These are phyloP conservation scores for Lasioglossum pauxillum DNA, from an alignment of 2,888 invertebrate species.

Conservation along the genomic window DNA sequence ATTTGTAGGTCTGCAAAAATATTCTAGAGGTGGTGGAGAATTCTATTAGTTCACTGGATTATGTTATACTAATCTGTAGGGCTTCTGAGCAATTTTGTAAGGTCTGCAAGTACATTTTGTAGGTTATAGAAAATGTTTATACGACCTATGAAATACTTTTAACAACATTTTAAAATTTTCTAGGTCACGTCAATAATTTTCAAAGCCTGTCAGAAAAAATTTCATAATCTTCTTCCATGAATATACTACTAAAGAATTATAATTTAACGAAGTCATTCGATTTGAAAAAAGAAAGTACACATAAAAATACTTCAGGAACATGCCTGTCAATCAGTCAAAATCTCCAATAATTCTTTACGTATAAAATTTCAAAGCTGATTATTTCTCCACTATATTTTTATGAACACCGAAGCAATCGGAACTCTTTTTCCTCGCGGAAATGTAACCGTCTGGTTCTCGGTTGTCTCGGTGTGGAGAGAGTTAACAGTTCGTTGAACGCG, in stretches of 20 bases:
- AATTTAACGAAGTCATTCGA: background rate
- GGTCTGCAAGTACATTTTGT: no score
- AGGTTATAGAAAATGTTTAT: no score
- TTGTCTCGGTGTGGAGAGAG: background rate
- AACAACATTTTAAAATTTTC: background rate
- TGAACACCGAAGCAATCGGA: background rate
- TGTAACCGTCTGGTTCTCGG: background rate
- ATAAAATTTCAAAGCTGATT: no score
- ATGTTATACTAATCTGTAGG: no score
- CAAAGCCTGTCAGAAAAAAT: background rate
- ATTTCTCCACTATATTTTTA: background rate
- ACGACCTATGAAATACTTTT: no score
- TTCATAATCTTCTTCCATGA: background rate
- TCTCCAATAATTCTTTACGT: background rate
- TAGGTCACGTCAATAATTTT: background rate
- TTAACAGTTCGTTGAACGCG: constrained; percentile 1
- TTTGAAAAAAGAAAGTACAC: background rate
- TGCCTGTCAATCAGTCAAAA: background rate
- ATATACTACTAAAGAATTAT: background rate
- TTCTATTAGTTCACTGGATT: no score
- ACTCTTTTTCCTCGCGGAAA: background rate
- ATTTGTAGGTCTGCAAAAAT: background rate
- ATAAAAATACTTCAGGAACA: background rate
- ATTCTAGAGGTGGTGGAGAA: background rate
- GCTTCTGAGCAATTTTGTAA: no score